phyloP scores from a whole-genome alignment of 92 coral and sea anemone species.

The Desmophyllum pertusum region DNA sequence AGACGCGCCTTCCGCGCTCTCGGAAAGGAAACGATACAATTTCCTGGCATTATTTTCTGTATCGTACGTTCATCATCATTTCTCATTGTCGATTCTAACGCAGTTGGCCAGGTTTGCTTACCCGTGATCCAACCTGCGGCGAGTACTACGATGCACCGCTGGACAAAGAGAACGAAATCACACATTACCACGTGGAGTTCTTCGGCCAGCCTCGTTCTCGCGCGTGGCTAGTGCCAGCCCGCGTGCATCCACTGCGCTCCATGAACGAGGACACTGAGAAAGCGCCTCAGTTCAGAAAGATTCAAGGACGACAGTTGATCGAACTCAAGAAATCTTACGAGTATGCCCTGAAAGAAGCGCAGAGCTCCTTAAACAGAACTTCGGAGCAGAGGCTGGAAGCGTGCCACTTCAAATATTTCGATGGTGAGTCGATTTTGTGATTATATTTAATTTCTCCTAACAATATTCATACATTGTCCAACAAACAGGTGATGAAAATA shows the following conservation, averaged over 20 bases:
- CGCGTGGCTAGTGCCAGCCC: slow-evolving; percentile 80
- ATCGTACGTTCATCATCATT: neutral
- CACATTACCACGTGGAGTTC: slow-evolving; percentile 94
- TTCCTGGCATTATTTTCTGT: too few species aligned
- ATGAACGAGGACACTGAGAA: slow-evolving; percentile 67
- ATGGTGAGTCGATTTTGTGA: slow-evolving; percentile 19
- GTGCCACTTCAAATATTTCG: slow-evolving; percentile 68
- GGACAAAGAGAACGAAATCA: slow-evolving; percentile 85
- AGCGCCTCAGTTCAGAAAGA: slow-evolving; percentile 62
- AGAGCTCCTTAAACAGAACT: slow-evolving; percentile 43
- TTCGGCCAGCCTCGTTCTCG: slow-evolving; percentile 87
- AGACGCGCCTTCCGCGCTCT: too few species aligned
- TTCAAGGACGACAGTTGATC: slow-evolving; percentile 48
- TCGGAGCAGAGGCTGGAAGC: slow-evolving; percentile 64
- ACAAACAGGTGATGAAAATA: neutral
- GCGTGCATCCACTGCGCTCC: slow-evolving; percentile 77
- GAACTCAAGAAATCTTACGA: slow-evolving; percentile 76
- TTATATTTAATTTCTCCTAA: neutral
- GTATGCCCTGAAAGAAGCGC: slow-evolving; percentile 82
- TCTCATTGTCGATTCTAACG: neutral
- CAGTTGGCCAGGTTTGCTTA: slow-evolving; percentile 96
- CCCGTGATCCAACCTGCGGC: slow-evolving; percentile 87
- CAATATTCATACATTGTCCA: neutral
- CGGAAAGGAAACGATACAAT: too few species aligned
- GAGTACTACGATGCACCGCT: slow-evolving; percentile 91